Conservation (phyloP, 2,797 vertebrate species). For the Premnoplex brunnescens region DNA sequence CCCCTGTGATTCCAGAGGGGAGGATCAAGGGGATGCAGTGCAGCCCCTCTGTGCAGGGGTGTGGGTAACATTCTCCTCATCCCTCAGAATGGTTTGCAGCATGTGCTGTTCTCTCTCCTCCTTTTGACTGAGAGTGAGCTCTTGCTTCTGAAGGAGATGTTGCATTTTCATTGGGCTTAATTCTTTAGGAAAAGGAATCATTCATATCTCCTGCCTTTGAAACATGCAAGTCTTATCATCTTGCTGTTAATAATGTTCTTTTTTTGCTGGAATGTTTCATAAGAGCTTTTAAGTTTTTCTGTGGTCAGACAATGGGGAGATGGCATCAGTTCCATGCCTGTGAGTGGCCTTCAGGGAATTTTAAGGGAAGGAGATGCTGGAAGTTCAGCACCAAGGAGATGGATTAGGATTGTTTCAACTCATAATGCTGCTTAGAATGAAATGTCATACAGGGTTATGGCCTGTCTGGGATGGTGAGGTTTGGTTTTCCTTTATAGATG, state of each 20-base stretch:
- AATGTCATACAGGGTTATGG: background rate
- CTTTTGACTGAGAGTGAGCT: background rate
- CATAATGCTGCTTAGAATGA: background rate
- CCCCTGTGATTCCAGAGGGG: background rate
- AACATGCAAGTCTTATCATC: constrained; percentile 11
- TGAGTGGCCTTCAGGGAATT: background rate
- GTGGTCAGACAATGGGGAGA: background rate
- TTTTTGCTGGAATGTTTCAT: background rate
- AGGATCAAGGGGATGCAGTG: background rate
- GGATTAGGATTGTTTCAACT: background rate
- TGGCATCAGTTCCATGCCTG: background rate
- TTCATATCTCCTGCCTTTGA: constrained; percentile 19
- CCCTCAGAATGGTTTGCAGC: background rate
- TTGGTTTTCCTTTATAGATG: background rate
- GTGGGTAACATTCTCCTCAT: background rate
- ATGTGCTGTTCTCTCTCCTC: background rate
- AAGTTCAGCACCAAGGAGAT: background rate
- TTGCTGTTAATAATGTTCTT: background rate
- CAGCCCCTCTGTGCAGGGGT: background rate
- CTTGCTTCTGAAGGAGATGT: background rate
- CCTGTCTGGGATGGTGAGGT: background rate
- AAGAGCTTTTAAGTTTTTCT: constrained; percentile 18
- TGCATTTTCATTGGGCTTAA: background rate
- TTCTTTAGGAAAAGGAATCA: constrained; percentile 29
- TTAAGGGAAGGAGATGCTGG: background rate